phyloP scores from a whole-genome alignment of 2,113 vertebrate species.

The Abramis brama region DNA sequence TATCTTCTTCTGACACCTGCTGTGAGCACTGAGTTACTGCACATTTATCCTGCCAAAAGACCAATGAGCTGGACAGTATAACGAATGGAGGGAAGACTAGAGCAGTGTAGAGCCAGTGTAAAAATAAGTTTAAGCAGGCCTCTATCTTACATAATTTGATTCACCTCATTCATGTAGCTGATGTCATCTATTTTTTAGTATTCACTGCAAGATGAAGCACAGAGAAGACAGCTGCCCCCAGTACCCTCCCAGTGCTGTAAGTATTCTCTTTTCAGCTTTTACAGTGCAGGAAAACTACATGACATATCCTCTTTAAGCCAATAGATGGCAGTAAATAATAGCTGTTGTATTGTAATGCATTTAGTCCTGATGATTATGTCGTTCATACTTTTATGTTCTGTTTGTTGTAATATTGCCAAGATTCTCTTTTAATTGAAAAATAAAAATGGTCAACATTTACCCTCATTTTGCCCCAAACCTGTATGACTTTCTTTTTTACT shows the following conservation, averaged over 20 bases:
- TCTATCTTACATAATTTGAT: background rate
- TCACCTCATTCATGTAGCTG: background rate
- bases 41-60: background rate
- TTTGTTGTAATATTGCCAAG: background rate
- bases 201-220: constrained; percentile 79
- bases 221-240: constrained; percentile 78
- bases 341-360: background rate
- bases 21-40: background rate
- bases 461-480: background rate
- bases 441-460: background rate
- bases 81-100: background rate
- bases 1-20: background rate
- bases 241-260: constrained; percentile 96
- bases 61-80: background rate
- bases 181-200: constrained; percentile 70
- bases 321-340: constrained; percentile 40
- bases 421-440: background rate
- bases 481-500: background rate
- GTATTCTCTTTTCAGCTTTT: constrained; percentile 63
- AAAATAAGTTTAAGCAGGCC: background rate
- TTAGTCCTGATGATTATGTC: background rate
- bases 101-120: background rate
- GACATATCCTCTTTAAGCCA: background rate
- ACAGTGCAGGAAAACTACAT: background rate
- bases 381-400: background rate